Percentiles rank a stretch among this genome's conserved stretches.
phyloP scores from a whole-genome alignment of 2,113 vertebrate genomes.

The Anguilla japonica region DNA sequence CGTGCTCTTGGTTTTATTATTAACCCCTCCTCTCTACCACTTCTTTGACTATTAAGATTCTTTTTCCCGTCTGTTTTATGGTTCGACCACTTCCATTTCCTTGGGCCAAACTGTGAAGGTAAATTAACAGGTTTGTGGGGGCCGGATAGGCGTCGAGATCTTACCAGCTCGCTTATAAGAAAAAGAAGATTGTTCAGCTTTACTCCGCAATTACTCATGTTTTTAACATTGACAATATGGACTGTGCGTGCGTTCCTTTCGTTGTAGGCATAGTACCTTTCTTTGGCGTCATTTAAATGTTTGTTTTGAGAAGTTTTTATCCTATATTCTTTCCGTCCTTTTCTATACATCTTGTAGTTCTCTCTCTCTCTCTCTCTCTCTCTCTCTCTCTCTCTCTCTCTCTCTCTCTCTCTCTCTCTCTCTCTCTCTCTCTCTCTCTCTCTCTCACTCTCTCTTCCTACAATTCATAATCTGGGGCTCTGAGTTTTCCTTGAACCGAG shows the following conservation, averaged over 20 bases:
- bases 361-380: not conserved
- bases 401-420: not conserved
- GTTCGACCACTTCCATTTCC: not conserved
- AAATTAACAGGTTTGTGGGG: not conserved
- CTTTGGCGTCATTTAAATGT: constrained; percentile 43
- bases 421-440: not conserved
- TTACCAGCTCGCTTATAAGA: not conserved
- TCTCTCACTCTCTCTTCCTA: not conserved
- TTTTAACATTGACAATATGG: not conserved
- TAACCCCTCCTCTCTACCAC: not conserved
- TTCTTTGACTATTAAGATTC: not conserved
- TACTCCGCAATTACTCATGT: not conserved
- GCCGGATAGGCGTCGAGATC: not conserved
- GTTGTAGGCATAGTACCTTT: constrained; percentile 7
- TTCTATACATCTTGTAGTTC: constrained; percentile 35
- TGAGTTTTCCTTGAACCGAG: not conserved
- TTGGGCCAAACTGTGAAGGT: not conserved
- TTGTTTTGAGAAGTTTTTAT: constrained; percentile 15
- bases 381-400: not conserved
- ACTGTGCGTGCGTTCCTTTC: not conserved
- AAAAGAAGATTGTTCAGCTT: not conserved
- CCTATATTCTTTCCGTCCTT: not conserved
- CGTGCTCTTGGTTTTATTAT: constrained; percentile 8
- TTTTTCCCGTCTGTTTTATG: not conserved
- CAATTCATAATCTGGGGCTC: not conserved